Conservation (phyloP, 2,113 vertebrate genomes). For the cat (Felis catus) region DNA sequence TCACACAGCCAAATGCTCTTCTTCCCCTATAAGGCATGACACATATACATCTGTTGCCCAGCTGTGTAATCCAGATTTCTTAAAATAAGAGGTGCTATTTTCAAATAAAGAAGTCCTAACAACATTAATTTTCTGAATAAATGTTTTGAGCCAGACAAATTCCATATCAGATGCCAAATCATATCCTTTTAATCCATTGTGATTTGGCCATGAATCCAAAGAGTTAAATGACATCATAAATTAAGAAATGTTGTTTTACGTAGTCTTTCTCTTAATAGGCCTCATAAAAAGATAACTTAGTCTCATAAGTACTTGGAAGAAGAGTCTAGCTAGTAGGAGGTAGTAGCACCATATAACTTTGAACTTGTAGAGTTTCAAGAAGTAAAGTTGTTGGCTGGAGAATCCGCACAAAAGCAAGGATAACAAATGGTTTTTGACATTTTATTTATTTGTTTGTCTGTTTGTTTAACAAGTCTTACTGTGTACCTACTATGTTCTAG, state of each 20-base stretch:
- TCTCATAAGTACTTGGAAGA: neutral
- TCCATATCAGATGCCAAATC: neutral
- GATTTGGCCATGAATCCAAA: neutral
- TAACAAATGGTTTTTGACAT: neutral
- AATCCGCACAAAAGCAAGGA: neutral
- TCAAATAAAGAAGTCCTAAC: neutral
- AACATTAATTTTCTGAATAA: neutral
- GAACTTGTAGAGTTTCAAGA: neutral
- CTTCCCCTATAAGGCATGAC: neutral
- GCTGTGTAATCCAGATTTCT: neutral
- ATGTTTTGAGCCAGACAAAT: neutral
- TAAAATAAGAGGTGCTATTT: conserved; percentile 12
- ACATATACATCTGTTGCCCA: conserved; percentile 30
- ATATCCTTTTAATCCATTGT: neutral
- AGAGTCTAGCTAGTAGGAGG: neutral
- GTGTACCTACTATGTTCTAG: neutral
- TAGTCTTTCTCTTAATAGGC: neutral
- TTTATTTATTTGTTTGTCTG: neutral
- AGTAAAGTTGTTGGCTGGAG: neutral
- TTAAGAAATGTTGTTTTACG: neutral
- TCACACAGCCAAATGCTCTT: neutral
- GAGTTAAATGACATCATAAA: neutral
- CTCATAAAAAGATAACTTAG: neutral
- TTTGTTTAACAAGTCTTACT: neutral
- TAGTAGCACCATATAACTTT: neutral